Evolutionary conservation across 2,888 invertebrate genomes (phyloP).

Genomic region (Diaprepes abbreviatus): DNA sequence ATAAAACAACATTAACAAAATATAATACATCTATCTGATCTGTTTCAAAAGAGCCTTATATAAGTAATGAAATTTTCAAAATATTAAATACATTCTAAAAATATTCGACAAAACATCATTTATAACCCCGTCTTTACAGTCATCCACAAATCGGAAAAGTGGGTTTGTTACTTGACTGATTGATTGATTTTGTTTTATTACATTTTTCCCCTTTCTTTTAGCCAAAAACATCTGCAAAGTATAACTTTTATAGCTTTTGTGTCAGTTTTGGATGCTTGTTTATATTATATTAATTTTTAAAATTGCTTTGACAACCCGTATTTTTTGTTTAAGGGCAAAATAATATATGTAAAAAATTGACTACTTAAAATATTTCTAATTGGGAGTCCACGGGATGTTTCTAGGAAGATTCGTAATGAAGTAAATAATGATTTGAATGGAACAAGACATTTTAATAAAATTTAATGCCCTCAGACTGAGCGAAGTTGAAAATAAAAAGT

Average conservation of each 20-base stretch:
- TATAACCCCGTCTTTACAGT: constrained; percentile 46
- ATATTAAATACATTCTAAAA: constrained; percentile 14
- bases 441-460: too few species aligned
- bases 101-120: constrained; percentile 35
- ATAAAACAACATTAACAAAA: too few species aligned
- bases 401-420: too few species aligned
- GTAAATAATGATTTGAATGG: too few species aligned
- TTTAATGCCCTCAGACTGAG: too few species aligned
- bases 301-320: not conserved
- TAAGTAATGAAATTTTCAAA: constrained; percentile 22
- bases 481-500: too few species aligned
- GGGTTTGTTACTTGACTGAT: constrained; percentile 48
- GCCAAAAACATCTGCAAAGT: constrained; percentile 35
- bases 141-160: constrained; percentile 44
- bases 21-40: too few species aligned
- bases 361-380: too few species aligned
- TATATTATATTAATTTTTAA: constrained; percentile 31
- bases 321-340: not conserved
- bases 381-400: too few species aligned
- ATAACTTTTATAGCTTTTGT: constrained; percentile 38
- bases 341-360: too few species aligned
- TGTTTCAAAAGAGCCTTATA: too few species aligned
- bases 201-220: constrained; percentile 44
- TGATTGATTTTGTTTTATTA: constrained; percentile 51
- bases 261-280: constrained; percentile 19